Base-by-base conservation (phyloP, 2,888 invertebrate genomes). In the Plemyria rubiginata region DNA sequence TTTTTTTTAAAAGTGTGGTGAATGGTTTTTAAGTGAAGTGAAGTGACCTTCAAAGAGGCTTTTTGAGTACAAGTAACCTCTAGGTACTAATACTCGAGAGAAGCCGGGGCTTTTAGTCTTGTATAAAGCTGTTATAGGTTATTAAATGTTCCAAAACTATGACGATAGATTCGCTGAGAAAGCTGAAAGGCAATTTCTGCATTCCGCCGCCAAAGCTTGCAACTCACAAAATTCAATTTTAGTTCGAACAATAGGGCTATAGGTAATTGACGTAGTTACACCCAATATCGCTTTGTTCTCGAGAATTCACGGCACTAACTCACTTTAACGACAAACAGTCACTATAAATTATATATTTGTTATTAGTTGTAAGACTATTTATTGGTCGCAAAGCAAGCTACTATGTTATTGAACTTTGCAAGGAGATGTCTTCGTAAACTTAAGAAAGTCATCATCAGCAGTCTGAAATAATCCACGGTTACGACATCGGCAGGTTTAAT, bases 271-370 rank as follows among this genome's bases (percentile, higher is more conserved):
- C 51, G 60, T 65, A 65, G 68, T 64, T 68, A 64, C 55, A 64
- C 36, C 59, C 62, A 64, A 62, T 70, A 70, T 64, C 16, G 66
- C 67, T 54, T 69, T 62, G 70, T 70, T 67, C 65, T 56, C 57
- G 59, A 43, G 62, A 66, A 58, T 70, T 63, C 51, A 52, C 60
- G 60, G 54, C 67, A 53, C 65, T 71, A 62, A 71, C 59, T 73
- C 71, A 71, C 45, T 66, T 58, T 62, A 66, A 67, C 62, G 68
- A 68, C 66, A 65, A 66, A 60, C 38, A 62, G 53, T 56, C 57
- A 62, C 63, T 48, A 71, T 71, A 71, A 63, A 71, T 69, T 65
- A 71, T 65, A 52, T 65, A 70, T 71, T 67, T 65, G 67, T 69
- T 69, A 69, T 69, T 67, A 63, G 66, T 64, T 62, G 62, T 49